Evolutionary conservation across 1,140 invertebrate genomes (phyloP).

Genomic region (Heliconius hermathena): DNA sequence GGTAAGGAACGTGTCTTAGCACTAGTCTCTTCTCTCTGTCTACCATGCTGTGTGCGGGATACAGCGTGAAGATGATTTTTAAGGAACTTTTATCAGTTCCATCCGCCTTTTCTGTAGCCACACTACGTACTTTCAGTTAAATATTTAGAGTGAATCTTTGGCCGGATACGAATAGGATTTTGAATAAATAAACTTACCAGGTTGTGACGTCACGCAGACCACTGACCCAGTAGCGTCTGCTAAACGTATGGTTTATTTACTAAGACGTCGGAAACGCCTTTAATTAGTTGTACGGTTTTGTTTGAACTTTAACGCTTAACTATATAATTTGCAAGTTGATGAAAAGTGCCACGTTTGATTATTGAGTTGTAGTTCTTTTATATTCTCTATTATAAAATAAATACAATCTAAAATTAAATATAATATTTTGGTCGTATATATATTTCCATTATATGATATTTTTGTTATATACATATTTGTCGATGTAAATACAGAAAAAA

Average conservation of each 20-base stretch:
- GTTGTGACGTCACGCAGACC: constrained; percentile 40
- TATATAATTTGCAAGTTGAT: not conserved
- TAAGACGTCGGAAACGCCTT: constrained; percentile 22
- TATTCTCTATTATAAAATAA: too few species aligned
- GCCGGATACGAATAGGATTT: constrained; percentile 28
- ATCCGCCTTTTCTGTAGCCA: constrained; percentile 28
- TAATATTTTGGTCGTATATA: too few species aligned
- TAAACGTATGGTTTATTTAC: constrained; percentile 19
- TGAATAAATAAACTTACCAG: constrained; percentile 42
- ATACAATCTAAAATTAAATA: too few species aligned
- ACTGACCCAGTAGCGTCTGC: constrained; percentile 33
- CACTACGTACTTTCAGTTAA: constrained; percentile 33
- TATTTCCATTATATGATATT: too few species aligned
- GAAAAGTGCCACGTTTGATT: not conserved
- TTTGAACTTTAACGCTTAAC: not conserved
- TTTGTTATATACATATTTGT: too few species aligned
- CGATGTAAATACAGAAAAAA: too few species aligned
- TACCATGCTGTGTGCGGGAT: too few species aligned
- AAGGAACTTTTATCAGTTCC: constrained; percentile 49
- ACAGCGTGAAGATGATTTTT: not conserved
- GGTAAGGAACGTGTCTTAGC: too few species aligned
- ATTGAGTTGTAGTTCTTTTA: too few species aligned
- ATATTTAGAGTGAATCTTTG: constrained; percentile 38
- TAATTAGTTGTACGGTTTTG: constrained; percentile 11
- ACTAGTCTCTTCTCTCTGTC: too few species aligned